Evolutionary conservation across 2,113 vertebrate species (phyloP), one percentile per base, ranked within the genome.

Genomic region (Oryzias javanicus): DNA sequence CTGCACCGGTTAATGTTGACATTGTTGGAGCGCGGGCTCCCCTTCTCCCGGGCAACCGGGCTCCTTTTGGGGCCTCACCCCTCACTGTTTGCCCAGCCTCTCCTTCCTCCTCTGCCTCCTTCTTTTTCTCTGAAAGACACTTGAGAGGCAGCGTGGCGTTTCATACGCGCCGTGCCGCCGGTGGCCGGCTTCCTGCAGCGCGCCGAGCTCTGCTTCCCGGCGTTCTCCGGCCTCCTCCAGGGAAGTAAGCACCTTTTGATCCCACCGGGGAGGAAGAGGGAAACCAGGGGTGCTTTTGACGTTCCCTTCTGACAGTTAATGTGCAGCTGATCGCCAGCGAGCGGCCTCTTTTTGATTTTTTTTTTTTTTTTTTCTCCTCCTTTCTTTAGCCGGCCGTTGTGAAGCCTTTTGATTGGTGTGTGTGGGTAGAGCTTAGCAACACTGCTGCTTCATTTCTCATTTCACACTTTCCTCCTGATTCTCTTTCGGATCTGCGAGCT

Each of bases 31-130:
- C 90, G 84, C 82, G 74, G 88, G 82, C 80, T 87, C 84, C 90
- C 87, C 88, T 86, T 93, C 94, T 92, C 95, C 94, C 79, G 88
- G 93, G 94, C 92, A 97, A 95, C 95, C 86, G 58, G 86, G 85
- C 86, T 92, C 72, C 79, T 94, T n/a, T 82, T 94, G 92, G 76
- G 78, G 70, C 76, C 67, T 75, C 79, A 81, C 93, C 93, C 93
- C 93, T 94, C 88, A 86, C 93, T 94, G 93, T 94, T 94, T 92
- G 90, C 89, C 91, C 90, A 90, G 86, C 91, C 63, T 67, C 76
- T 81, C 72, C 72, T 73, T 74, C 76, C 66, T 70, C 55, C 64
- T 63, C 42, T 3, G 64, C 68, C 76, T 66, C 60, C 80, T 49
- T 54, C 62, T 64, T 46, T 51, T 48, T 59, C 55, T 60, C 51